Evolutionary conservation across 2,113 vertebrate species (phyloP).

Genomic region (Lagopus leucura): DNA sequence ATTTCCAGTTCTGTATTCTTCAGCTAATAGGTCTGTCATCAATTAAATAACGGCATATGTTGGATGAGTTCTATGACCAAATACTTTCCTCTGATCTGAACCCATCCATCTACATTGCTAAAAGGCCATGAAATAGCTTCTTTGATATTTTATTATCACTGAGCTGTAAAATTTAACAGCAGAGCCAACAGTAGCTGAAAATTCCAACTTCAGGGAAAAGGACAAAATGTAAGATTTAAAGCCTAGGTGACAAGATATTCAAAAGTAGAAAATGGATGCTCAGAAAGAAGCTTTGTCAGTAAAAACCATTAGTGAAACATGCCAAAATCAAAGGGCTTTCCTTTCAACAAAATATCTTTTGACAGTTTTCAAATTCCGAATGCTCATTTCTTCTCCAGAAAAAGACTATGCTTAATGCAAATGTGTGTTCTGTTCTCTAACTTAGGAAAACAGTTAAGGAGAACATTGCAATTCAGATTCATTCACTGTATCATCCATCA

Average conservation of each 20-base stretch:
- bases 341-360: conserved; percentile 70
- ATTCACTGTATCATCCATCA: conserved; percentile 50
- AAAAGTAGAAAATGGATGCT: conserved; percentile 65
- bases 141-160: conserved; percentile 74
- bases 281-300: conserved; percentile 63
- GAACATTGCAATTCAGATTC: conserved; percentile 74
- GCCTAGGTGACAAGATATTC: conserved; percentile 67
- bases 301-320: conserved; percentile 70
- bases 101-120: conserved; percentile 65
- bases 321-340: conserved; percentile 68
- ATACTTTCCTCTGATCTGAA: conserved; percentile 66
- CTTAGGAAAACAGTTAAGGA: conserved; percentile 56
- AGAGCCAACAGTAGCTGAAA: conserved; percentile 60
- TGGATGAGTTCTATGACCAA: conserved; percentile 45
- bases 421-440: conserved; percentile 62
- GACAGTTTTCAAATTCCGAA: conserved; percentile 75
- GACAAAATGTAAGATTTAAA: conserved; percentile 73
- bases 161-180: conserved; percentile 73
- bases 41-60: conserved; percentile 61
- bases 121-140: conserved; percentile 73
- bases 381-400: conserved; percentile 67
- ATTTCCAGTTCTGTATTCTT: conserved; percentile 30
- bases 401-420: conserved; percentile 72
- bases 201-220: conserved; percentile 61
- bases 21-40: conserved; percentile 61